phyloP scores from a whole-genome alignment of 2,888 invertebrate genomes.

The Spisula subtruncata region DNA sequence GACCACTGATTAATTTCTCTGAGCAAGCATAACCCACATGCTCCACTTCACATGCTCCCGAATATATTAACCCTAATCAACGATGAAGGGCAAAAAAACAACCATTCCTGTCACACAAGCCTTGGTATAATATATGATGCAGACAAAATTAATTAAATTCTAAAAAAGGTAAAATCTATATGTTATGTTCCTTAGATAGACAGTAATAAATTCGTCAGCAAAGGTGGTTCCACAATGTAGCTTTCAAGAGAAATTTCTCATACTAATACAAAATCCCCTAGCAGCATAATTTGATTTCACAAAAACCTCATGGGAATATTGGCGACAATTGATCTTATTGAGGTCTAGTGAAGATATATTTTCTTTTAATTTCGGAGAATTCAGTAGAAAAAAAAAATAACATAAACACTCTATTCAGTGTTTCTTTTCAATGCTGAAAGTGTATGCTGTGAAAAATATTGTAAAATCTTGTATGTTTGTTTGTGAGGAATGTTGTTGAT shows the following conservation, averaged over 20 bases:
- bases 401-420: background rate
- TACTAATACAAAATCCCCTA: constrained; percentile 23
- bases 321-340: constrained; percentile 25
- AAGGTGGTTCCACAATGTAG: background rate
- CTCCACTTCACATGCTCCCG: no score
- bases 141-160: background rate
- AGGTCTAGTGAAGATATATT: constrained; percentile 3
- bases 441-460: background rate
- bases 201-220: background rate
- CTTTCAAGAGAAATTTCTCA: constrained; percentile 1
- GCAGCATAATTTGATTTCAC: constrained; percentile 23
- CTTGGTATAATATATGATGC: background rate
- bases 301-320: background rate
- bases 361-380: constrained; percentile 22
- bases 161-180: background rate
- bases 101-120: background rate
- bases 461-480: no score
- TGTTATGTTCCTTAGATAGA: background rate
- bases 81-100: background rate
- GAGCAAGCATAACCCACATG: no score
- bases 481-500: no score
- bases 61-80: no score
- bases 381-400: constrained; percentile 1
- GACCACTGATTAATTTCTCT: no score
- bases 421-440: background rate